phyloP scores from a whole-genome alignment of 2,113 vertebrate genomes.

The Sula dactylatra region DNA sequence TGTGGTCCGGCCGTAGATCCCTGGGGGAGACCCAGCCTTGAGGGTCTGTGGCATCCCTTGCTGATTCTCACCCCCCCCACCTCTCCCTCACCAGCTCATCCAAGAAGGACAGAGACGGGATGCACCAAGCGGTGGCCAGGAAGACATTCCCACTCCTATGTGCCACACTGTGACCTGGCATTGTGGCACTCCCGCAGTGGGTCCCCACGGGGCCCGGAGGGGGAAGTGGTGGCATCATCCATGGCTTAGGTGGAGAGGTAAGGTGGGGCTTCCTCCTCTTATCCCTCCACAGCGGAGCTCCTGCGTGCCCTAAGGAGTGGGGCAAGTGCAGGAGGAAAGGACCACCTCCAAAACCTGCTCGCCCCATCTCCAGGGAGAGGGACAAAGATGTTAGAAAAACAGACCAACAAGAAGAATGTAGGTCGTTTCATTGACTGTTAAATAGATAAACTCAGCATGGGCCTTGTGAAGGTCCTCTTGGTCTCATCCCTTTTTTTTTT shows the following conservation, averaged over 20 bases:
- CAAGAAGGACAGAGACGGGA: background rate
- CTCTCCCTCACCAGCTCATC: background rate
- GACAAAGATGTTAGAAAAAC: background rate
- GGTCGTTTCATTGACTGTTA: conserved; percentile 64
- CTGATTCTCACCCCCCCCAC: background rate
- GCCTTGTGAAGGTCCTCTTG: conserved; percentile 27
- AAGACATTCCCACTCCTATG: background rate
- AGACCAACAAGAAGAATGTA: conserved; percentile 43
- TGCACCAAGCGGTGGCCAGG: background rate
- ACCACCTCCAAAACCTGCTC: conserved; percentile 2
- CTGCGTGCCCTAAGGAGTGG: background rate
- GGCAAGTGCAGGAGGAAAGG: background rate
- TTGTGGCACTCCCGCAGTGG: rapidly evolving
- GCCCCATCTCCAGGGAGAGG: background rate
- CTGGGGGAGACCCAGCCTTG: background rate
- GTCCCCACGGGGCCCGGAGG: rapidly evolving
- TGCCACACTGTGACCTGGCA: background rate
- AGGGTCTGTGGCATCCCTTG: background rate
- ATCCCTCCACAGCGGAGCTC: background rate
- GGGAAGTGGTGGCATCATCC: background rate
- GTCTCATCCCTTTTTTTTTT: conserved; percentile 16
- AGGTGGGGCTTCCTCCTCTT: background rate
- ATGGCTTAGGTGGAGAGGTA: background rate
- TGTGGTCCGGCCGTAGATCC: background rate
- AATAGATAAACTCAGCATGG: conserved; percentile 48